Conservation (phyloP, 2,797 vertebrate genomes). For the Graptemys geographica region DNA sequence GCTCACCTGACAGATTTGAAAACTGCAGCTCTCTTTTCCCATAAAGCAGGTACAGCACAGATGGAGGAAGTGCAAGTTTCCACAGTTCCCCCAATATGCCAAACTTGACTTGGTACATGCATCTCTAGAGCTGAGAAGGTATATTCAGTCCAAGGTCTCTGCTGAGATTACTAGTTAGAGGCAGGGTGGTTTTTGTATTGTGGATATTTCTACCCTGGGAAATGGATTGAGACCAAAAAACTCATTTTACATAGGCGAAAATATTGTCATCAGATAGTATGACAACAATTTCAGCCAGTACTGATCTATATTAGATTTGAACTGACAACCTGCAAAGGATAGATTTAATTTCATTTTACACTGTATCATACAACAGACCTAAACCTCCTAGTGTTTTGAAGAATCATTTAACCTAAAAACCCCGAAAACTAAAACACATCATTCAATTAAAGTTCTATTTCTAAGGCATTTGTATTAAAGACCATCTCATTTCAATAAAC, state of each 20-base stretch:
- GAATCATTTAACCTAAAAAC: background rate
- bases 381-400: background rate
- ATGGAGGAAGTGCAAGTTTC: background rate
- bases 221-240: background rate
- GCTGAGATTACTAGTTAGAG: background rate
- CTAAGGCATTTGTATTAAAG: background rate
- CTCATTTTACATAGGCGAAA: background rate
- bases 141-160: background rate
- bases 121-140: background rate
- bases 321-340: background rate
- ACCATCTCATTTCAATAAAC: background rate
- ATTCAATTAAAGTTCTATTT: background rate
- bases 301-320: background rate
- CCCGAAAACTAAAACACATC: background rate
- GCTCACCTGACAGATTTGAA: background rate
- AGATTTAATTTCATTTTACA: background rate
- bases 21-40: background rate
- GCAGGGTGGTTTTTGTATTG: background rate
- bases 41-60: background rate
- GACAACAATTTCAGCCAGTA: background rate
- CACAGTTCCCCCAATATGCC: background rate
- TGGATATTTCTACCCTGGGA: background rate
- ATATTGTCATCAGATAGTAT: background rate
- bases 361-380: fast-evolving
- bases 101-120: background rate